phyloP scores from a whole-genome alignment of 2,888 invertebrate genomes.

The Fragum sueziense region DNA sequence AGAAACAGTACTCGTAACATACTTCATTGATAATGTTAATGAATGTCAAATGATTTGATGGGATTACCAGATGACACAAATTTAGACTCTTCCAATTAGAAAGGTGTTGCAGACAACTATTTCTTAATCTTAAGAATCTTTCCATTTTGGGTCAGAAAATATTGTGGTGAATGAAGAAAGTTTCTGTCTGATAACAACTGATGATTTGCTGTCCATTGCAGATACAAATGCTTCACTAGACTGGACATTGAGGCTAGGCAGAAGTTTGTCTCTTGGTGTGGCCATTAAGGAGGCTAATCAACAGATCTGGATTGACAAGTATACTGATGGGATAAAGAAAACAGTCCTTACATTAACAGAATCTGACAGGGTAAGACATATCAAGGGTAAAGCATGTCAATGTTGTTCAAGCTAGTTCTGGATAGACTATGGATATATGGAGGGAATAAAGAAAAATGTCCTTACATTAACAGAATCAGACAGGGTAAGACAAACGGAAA shows the following conservation, averaged over 20 bases:
- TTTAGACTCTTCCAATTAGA: no score
- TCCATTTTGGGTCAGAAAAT: not conserved
- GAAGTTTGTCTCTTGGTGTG: conserved; percentile 92
- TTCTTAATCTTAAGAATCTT: not conserved
- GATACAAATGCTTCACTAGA: conserved; percentile 29
- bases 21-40: no score
- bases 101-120: no score
- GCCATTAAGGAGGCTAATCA: conserved; percentile 92
- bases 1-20: no score
- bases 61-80: no score
- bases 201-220: conserved; percentile 7
- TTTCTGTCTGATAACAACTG: not conserved
- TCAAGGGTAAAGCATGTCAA: no score
- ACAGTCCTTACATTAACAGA: conserved; percentile 88
- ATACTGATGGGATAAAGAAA: conserved; percentile 88
- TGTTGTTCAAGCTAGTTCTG: no score
- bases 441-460: conserved; percentile 88
- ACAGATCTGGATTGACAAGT: conserved; percentile 86
- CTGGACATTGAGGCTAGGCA: conserved; percentile 90
- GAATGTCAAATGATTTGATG: no score
- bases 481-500: conserved; percentile 85
- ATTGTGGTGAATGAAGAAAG: not conserved
- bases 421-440: no score
- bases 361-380: conserved; percentile 88
- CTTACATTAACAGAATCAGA: conserved; percentile 89